Percentiles rank a stretch among this genome's conserved stretches.
Conservation (phyloP, 2,888 invertebrate species). For the Drosophila acutilabella region DNA sequence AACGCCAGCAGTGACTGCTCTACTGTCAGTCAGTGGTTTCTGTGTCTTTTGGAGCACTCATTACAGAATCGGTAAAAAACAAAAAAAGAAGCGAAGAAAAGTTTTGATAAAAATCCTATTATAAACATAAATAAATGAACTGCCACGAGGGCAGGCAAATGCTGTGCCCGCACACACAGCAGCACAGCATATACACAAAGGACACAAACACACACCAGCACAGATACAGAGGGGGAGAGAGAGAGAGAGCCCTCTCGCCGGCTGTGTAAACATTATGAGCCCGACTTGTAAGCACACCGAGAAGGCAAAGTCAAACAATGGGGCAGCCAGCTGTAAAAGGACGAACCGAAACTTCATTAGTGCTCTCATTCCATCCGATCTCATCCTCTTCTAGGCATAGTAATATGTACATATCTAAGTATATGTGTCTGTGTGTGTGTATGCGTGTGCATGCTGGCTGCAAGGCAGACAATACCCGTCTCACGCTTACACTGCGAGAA, state of each 20-base stretch:
- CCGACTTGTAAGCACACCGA: conserved; percentile 45
- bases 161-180: conserved; percentile 42
- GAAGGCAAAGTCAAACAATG: conserved; percentile 76
- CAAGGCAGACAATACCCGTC: conserved; percentile 42
- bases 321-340: conserved; percentile 74
- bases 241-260: conserved; percentile 10
- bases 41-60: conserved; percentile 79
- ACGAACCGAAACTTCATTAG: conserved; percentile 78
- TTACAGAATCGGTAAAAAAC: conserved; percentile 65
- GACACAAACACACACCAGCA: conserved; percentile 20
- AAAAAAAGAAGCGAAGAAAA: conserved; percentile 33
- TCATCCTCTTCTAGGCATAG: conserved; percentile 38
- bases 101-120: conserved; percentile 82
- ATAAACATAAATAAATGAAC: conserved; percentile 81
- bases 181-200: conserved; percentile 13
- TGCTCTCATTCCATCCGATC: conserved; percentile 54
- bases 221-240: not conserved
- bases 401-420: conserved; percentile 25
- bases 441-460: conserved; percentile 25
- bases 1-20: conserved; percentile 67
- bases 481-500: conserved; percentile 40
- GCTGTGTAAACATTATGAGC: conserved; percentile 70
- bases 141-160: conserved; percentile 54
- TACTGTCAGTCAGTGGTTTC: conserved; percentile 42
- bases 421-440: not conserved